These are phyloP conservation scores for Helicoverpa assulta DNA, from an alignment of 2,888 invertebrate genomes.

Conservation along the genomic window DNA sequence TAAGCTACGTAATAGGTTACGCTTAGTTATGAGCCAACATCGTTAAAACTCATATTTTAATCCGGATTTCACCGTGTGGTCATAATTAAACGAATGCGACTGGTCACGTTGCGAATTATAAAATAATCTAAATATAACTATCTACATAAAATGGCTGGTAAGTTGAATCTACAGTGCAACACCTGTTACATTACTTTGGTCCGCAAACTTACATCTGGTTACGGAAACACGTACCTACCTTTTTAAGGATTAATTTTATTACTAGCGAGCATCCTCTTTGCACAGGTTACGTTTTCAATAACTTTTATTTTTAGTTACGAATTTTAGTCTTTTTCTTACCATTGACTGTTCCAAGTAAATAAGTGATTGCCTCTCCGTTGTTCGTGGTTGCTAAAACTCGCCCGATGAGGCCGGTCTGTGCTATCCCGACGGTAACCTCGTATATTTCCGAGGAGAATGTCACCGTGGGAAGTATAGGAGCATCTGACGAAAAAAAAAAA, in stretches of 20 bases:
- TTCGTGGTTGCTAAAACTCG: constrained; percentile 77
- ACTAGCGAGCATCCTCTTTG: too few species aligned
- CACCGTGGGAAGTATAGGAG: constrained; percentile 69
- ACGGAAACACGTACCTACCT: too few species aligned
- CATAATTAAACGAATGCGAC: background rate
- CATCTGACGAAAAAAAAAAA: constrained; percentile 57
- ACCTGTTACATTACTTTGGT: too few species aligned
- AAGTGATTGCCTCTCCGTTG: constrained; percentile 77
- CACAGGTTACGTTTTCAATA: too few species aligned
- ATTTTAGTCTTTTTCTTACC: constrained; percentile 65
- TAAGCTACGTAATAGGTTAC: background rate
- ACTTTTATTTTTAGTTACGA: background rate
- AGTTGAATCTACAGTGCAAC: too few species aligned
- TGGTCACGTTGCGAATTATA: background rate
- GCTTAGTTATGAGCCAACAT: background rate
- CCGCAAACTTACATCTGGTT: too few species aligned
- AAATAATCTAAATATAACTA: too few species aligned
- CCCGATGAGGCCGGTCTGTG: constrained; percentile 76
- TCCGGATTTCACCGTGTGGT: background rate
- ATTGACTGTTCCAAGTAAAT: constrained; percentile 72
- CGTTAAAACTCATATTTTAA: constrained; percentile 1
- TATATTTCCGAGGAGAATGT: constrained; percentile 76
- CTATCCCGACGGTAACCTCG: constrained; percentile 70
- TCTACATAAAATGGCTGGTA: too few species aligned
- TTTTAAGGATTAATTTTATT: too few species aligned